phyloP scores from a whole-genome alignment of 92 coral and sea anemone species.

The Porites lobata region DNA sequence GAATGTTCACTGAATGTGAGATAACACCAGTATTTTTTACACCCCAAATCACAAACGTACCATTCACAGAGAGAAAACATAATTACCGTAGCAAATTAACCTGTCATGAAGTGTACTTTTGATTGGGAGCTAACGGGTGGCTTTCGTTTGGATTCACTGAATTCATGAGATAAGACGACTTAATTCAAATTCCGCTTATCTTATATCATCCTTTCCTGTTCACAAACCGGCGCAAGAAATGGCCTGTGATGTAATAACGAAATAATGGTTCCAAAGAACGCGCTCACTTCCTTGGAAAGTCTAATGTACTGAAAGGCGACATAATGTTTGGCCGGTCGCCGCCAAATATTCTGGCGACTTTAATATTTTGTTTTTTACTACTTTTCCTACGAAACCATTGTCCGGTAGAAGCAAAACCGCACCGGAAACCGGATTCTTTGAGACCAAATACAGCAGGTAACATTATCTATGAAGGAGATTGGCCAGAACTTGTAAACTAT shows the following conservation, averaged over 20 bases:
- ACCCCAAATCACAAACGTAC: conserved; percentile 12
- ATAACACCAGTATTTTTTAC: conserved; percentile 22
- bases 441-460: conserved; percentile 74
- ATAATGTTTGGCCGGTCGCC: conserved; percentile 94
- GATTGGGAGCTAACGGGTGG: conserved; percentile 76
- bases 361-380: conserved; percentile 57
- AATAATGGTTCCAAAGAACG: conserved; percentile 82
- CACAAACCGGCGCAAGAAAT: conserved; percentile 63
- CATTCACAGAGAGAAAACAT: conserved; percentile 26
- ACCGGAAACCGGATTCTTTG: conserved; percentile 65
- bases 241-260: conserved; percentile 89
- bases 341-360: conserved; percentile 81
- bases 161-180: conserved; percentile 86
- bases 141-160: conserved; percentile 60
- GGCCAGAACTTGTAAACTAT: conserved; percentile 59
- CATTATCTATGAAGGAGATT: conserved; percentile 64
- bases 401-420: conserved; percentile 80
- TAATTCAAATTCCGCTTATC: conserved; percentile 76
- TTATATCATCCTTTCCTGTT: conserved; percentile 78
- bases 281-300: conserved; percentile 67
- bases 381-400: conserved; percentile 44
- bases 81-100: conserved; percentile 49
- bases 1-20: conserved; percentile 34
- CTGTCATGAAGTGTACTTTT: conserved; percentile 74
- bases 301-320: conserved; percentile 89